Percentiles rank a stretch among this genome's conserved stretches.
phyloP scores from a whole-genome alignment of 2,888 invertebrate species.

The Euclidia mi region DNA sequence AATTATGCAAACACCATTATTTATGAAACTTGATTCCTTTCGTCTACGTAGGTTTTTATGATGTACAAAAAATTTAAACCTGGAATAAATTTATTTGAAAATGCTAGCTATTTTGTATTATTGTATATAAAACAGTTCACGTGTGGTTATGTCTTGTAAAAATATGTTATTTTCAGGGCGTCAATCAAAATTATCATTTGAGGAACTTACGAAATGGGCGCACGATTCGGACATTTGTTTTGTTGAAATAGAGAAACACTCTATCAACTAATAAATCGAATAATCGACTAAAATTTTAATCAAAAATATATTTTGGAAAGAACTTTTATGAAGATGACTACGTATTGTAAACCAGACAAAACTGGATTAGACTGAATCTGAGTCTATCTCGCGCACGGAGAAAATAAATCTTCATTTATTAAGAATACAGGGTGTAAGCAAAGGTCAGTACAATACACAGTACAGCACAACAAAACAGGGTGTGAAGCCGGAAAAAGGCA shows the following conservation, averaged over 20 bases:
- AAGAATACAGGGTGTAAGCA: too few species aligned
- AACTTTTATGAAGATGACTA: too few species aligned
- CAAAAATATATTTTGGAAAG: too few species aligned
- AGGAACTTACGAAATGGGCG: constrained; percentile 89
- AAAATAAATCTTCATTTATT: too few species aligned
- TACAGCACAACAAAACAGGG: too few species aligned
- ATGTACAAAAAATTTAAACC: constrained; percentile 70
- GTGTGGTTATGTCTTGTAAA: constrained; percentile 50
- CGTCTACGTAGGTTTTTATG: constrained; percentile 77
- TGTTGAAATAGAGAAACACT: constrained; percentile 75
- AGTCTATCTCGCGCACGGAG: too few species aligned
- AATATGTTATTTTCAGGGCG: constrained; percentile 73
- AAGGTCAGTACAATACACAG: too few species aligned
- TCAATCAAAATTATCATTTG: constrained; percentile 83
- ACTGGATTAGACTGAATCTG: too few species aligned
- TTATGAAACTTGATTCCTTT: constrained; percentile 89
- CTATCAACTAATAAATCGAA: constrained; percentile 45
- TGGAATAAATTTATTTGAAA: constrained; percentile 54
- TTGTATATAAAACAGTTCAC: constrained; percentile 55
- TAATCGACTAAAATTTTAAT: constrained; percentile 30
- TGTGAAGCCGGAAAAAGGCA: too few species aligned
- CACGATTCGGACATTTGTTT: constrained; percentile 90
- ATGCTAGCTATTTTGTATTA: constrained; percentile 44
- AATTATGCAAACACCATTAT: constrained; percentile 82
- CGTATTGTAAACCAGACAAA: too few species aligned